Evolutionary conservation across 2,888 invertebrate genomes (phyloP).

Genomic region (Loripinus fragilis): DNA sequence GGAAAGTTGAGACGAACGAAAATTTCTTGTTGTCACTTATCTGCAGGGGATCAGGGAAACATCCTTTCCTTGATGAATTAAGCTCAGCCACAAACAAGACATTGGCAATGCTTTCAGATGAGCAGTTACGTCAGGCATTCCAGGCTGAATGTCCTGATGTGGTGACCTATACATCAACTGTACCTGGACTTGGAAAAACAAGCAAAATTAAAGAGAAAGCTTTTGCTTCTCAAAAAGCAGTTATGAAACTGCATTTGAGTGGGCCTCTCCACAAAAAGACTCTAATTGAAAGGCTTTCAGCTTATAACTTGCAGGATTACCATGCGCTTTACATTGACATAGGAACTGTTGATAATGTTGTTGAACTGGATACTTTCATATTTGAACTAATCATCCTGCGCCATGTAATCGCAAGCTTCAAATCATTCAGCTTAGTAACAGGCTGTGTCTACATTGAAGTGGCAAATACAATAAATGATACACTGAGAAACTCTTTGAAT

Average conservation of each 20-base stretch:
- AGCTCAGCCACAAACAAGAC: not conserved
- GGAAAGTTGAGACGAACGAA: conserved; percentile 18
- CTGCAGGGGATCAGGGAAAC: conserved; percentile 61
- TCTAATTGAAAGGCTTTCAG: conserved; percentile 45
- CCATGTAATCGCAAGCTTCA: conserved; percentile 48
- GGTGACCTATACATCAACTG: conserved; percentile 54
- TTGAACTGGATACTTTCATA: conserved; percentile 61
- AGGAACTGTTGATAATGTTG: conserved; percentile 50
- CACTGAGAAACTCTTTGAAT: conserved; percentile 58
- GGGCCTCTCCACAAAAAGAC: conserved; percentile 48
- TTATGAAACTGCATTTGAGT: conserved; percentile 63
- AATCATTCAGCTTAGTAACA: conserved; percentile 47
- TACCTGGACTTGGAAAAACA: conserved; percentile 67
- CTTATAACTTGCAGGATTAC: conserved; percentile 34
- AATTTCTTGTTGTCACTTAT: conserved; percentile 56
- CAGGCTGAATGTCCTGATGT: conserved; percentile 44
- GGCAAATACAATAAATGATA: conserved; percentile 63
- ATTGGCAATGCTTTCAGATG: conserved; percentile 26
- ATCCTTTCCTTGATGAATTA: conserved; percentile 60
- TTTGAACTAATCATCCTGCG: conserved; percentile 66
- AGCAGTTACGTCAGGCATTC: conserved; percentile 29
- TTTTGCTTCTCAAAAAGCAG: conserved; percentile 14
- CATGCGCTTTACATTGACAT: conserved; percentile 65
- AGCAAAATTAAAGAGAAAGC: conserved; percentile 48
- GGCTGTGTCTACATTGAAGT: conserved; percentile 60